Conservation (phyloP, 30 jellyfish, hydroid and myxozoan species). For the Hydractinia echinata region DNA sequence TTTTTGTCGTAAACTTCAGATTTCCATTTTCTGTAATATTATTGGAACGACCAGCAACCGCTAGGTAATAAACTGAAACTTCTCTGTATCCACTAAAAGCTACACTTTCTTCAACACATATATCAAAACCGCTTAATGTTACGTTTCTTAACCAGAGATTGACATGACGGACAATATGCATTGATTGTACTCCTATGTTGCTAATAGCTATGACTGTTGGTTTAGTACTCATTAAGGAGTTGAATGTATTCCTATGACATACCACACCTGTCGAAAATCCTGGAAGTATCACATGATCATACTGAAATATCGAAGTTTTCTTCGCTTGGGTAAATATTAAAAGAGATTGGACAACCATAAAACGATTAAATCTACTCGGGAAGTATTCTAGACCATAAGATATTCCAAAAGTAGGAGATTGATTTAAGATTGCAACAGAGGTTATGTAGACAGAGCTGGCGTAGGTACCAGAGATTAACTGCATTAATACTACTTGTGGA, state of each 20-base stretch:
- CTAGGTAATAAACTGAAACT: slow-evolving; percentile 19
- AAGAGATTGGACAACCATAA: background rate
- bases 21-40: background rate
- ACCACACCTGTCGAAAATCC: background rate
- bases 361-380: too few relatives aligned
- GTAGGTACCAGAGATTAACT: background rate
- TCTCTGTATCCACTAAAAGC: slow-evolving; percentile 16
- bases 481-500: background rate
- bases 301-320: background rate
- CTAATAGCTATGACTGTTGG: background rate
- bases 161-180: background rate
- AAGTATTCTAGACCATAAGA: too few relatives aligned
- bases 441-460: background rate
- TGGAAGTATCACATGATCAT: background rate
- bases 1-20: too few relatives aligned
- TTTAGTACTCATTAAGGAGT: background rate
- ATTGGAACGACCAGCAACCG: background rate
- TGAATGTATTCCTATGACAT: background rate
- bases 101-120: slow-evolving; percentile 5
- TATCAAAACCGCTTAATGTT: slow-evolving; percentile 12
- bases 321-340: background rate
- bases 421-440: too few relatives aligned
- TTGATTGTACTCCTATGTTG: background rate
- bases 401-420: too few relatives aligned
- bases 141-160: slow-evolving; percentile 17